Base-by-base conservation (phyloP, 1,140 invertebrate species). In the Drosophila orena region DNA sequence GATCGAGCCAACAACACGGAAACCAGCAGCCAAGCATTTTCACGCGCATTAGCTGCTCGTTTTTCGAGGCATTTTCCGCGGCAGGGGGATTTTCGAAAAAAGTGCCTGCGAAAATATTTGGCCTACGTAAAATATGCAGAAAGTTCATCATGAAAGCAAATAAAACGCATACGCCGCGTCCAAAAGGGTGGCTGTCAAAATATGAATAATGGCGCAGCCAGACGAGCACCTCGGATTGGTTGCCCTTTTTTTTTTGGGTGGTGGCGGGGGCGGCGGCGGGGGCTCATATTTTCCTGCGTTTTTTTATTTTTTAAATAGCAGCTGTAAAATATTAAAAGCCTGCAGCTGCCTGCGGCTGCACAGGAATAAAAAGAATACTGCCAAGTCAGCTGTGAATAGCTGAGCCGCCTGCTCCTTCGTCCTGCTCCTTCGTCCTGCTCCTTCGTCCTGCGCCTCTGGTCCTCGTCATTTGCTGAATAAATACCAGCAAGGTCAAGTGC, bases 321-420 rank as follows among this genome's bases (percentile, higher is more conserved):
- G 81, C 77, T 80, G 81, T 84, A 85, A 88, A 83, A 86, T 81
- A 81, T 78, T 86, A 81, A 86, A 72, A 73, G 72, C 72, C 66
- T 84, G 60, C 72, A 73, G 73, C 64, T 57, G 79, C 69, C 83
- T 78, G 68, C 52, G 65, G 72, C 50, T 37, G 17, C 47, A 66
- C 43, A 8, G 42, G 53, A 53, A 42, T 44, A 72, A 47, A 71
- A 61, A 64, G 53, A 54, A 79, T 76, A 78, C 69, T 71, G 79
- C 71, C 79, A 88, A 79, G 83, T 83, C 77, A 62, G 84, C 75
- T 89, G 66, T 72, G 77, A 83, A 77, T 79, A 58, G 71, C 66
- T 53, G 43, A 71, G 55, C 60, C 43, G 49, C 34, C 57, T 44
- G 68, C 64, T 50, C 47, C 60, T 24, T n/a, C 30, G 50, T 54